Conservation (phyloP, 2,797 vertebrate species). For the Gymnoscopelus braueri region DNA sequence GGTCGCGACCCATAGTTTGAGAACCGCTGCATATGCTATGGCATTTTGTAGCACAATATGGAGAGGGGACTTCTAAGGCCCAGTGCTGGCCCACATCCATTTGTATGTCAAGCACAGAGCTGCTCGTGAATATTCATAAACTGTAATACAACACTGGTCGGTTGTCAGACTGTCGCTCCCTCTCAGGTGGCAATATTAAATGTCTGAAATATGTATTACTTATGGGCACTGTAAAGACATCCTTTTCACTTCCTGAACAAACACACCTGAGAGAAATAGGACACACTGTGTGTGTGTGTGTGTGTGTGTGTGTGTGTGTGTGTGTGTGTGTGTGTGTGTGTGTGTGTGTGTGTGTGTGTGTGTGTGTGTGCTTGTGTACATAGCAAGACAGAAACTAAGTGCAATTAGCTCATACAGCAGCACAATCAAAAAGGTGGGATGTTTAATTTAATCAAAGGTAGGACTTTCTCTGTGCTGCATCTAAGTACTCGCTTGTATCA, state of each 20-base stretch:
- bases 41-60: neutral
- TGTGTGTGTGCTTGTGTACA: conserved; percentile 9
- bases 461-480: neutral
- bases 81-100: conserved; percentile 39
- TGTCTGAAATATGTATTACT: conserved; percentile 80
- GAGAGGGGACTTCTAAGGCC: conserved; percentile 24
- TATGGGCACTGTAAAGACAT: conserved; percentile 57
- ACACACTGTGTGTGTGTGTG: neutral
- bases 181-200: conserved; percentile 79
- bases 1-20: too few species aligned
- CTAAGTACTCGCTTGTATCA: conserved; percentile 21
- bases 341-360: neutral
- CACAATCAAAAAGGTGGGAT: conserved; percentile 38
- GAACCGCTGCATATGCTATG: too few species aligned
- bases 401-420: conserved; percentile 47
- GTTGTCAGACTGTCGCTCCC: conserved; percentile 75
- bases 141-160: conserved; percentile 74
- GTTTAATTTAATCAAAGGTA: conserved; percentile 22
- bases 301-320: neutral
- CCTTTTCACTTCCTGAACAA: conserved; percentile 77
- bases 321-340: neutral
- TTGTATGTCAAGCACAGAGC: conserved; percentile 54
- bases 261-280: conserved; percentile 56
- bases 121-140: conserved; percentile 77
- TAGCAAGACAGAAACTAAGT: conserved; percentile 15